Base-by-base conservation (phyloP, 2,888 invertebrate species). In the Metellina segmentata region DNA sequence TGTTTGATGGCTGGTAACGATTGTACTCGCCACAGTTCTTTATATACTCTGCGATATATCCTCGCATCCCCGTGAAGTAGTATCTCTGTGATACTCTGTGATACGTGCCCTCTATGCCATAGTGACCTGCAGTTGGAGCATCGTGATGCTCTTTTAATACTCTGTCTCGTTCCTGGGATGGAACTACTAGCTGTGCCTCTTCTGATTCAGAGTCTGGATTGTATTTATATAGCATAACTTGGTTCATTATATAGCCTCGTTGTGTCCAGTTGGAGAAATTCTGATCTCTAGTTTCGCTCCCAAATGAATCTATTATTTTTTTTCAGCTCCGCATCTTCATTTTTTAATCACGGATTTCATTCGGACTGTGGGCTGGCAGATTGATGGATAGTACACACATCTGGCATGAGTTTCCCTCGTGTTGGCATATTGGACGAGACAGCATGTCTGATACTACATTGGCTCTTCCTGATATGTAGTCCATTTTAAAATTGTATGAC, bases 51-150 rank as follows among this genome's bases (percentile, higher is more conserved):
- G 70, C 6, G 11, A 69, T 81, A n/a, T 81, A 70, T 48, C 19
- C 20, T 13, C 81, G 70, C 81, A 70, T 70, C 19, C 81, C 69
- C 13, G 69, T 69, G 8, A 61, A 81, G 48, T 81, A 81, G 48
- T 70, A 79, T 19, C 79, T 52, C 53, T n/a, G 53, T 52, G 20
- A n/a, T 13, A 79, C 52, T 53, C 53, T 11, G n/a, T 9, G n/a
- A 19, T 53, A 16, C 7, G 70, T 81, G 34, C 61, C 70, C 4
- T 9, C 70, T 34, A 70, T 20, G 0, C 89, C 93, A 74, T 85
- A 85, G 81, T 93, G 93, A 48, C 87, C 91, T 11, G 83, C 71
- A 7, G 78, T 78, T n/a, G 53, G 11, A 90, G 87, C 79, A 89
- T 93, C 93, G 52, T 93, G 93, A 9, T 85, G 70, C 16, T 83